These are phyloP conservation scores for Trachelus troglodyta DNA, from an alignment of 2,888 invertebrate species.

Conservation along the genomic window DNA sequence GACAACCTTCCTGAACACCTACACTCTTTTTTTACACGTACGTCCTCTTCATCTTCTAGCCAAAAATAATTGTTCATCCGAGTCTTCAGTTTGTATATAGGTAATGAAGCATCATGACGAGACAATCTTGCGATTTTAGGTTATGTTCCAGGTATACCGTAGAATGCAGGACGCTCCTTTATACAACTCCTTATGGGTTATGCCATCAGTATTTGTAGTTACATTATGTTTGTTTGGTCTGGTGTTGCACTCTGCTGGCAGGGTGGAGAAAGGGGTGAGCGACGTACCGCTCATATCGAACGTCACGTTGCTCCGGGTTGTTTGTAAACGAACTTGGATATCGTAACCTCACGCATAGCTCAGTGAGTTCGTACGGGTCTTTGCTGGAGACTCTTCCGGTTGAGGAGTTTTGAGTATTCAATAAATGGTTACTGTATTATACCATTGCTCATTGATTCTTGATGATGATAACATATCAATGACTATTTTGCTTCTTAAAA, in stretches of 20 bases:
- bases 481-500: background rate
- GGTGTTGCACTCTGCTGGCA: background rate
- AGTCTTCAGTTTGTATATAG: background rate
- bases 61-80: background rate
- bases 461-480: background rate
- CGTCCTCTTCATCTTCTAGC: background rate
- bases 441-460: background rate
- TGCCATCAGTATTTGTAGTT: background rate
- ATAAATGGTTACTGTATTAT: background rate
- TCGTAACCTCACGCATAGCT: background rate
- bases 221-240: background rate
- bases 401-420: background rate
- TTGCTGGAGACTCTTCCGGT: background rate
- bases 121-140: background rate
- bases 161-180: background rate
- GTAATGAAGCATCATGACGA: background rate
- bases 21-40: background rate
- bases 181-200: background rate
- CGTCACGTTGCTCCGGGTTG: background rate
- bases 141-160: background rate
- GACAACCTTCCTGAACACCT: constrained; percentile 18
- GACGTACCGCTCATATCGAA: background rate
- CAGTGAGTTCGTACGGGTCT: background rate
- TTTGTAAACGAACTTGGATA: background rate
- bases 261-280: background rate